Evolutionary conservation across 1,140 invertebrate species (phyloP), one percentile per base, ranked within the genome.

Genomic region (Drosophila pruinosa): DNA sequence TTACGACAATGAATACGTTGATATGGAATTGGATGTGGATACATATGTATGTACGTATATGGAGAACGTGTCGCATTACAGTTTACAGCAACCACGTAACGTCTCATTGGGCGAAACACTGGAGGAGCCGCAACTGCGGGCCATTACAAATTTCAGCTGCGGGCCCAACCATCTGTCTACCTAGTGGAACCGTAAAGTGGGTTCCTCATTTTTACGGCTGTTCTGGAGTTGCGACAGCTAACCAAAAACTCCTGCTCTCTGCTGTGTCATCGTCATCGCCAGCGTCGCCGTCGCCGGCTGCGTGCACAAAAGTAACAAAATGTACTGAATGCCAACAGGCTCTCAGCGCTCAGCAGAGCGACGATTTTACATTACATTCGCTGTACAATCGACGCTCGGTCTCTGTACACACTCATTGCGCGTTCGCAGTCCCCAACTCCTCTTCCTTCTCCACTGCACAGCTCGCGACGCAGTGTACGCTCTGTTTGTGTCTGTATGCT

Each of bases 291-390:
- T 68, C 64, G 61, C 58, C 48, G 68, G 72, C 78, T 88, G 78
- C 85, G 83, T 88, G 85, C 85, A 81, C 76, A 89, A 89, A 89
- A 91, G 89, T 90, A 90, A 91, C 90, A 89, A 82, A 88, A 83
- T 91, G 90, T 91, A 91, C 89, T 91, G 90, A 90, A 89, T 75
- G 83, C 65, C 71, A 90, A 78, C 90, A 91, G 90, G 90, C 72
- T 86, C 74, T 3, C 90, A 91, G 90, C 65, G 56, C 41, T 4
- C 48, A 47, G 61, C 26, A 89, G 75, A 41, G 63, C 68, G 50
- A 68, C 72, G 78, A 89, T 85, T 90, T 90, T 89, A 90, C 89
- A 89, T 88, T 88, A 88, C 75, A 74, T 67, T 77, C 72, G 68
- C 57, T 75, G 72, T 71, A 64, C 70, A 65, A 63, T 69, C 67